Base-by-base conservation (phyloP, 2,888 invertebrate genomes). In the Aplocera efformata region DNA sequence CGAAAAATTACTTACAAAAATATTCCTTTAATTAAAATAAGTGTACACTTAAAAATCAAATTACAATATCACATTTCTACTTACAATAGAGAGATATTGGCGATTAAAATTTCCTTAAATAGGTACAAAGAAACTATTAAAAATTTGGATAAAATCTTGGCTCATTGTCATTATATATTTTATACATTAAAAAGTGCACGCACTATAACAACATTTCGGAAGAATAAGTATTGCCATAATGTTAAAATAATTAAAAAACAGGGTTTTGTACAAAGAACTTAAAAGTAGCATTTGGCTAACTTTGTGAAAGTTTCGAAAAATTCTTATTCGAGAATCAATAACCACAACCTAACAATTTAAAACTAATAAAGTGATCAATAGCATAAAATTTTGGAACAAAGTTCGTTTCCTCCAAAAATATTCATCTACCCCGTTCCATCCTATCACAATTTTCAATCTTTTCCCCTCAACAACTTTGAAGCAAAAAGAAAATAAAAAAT, bases 11-110 rank as follows among this genome's bases (percentile, higher is more conserved):
- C 85, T 83, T 86, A 86, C 79, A 85, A 86, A 88, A 86, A 84
- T 85, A 86, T 82, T 64, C 76, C 75, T 81, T 76, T 72, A 77
- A 77, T 64, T 67, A 72, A 75, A 82, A 71, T 83, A 85, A 81
- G 82, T 82, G 77, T 85, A 85, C 74, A 80, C 69, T 79, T 82
- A 85, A 67, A 80, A 83, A 84, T 80, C 77, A 75, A 82, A 86
- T 73, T 86, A 86, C 88, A 88, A 88, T 89, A 89, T 89, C 89
- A 89, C 89, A 89, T 84, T 79, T 86, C 88, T 89, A 89, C 86
- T 88, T 83, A 88, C 70, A 85, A 85, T 85, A 85, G 86, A 86
- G 83, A 88, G 86, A 86, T 85, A 85, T 86, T 84, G 85, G 83
- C 80, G 78, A 76, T 71, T 67, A 56, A 49, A 50, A 52, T 54